These are phyloP conservation scores for Troides oblongomaculatus DNA, from an alignment of 2,888 invertebrate species.

Conservation along the genomic window DNA sequence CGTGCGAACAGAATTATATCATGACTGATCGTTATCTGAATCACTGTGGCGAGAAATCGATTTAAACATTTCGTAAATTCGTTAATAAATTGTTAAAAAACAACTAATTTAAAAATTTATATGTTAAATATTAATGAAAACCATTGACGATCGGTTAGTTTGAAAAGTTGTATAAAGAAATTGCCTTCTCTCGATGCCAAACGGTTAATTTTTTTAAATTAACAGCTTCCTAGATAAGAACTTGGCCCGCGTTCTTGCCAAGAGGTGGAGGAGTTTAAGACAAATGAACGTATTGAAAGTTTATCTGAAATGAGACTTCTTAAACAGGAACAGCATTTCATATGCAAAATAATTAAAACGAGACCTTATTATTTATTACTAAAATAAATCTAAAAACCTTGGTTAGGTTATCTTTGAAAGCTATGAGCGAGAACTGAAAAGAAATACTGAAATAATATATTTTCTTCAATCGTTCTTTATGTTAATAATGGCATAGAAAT, in stretches of 20 bases:
- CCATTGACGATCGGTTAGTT: too few species aligned
- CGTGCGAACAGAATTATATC: constrained; percentile 15
- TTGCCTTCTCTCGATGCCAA: not conserved
- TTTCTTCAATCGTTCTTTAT: too few species aligned
- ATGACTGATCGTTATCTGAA: constrained; percentile 10
- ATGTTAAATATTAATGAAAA: too few species aligned
- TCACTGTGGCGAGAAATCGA: constrained; percentile 1
- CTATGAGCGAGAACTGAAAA: too few species aligned
- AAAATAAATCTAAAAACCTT: too few species aligned
- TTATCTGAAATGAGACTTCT: not conserved
- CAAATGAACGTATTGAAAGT: not conserved
- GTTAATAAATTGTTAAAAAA: not conserved
- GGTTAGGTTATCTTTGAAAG: too few species aligned
- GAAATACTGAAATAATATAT: too few species aligned
- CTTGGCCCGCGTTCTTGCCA: constrained; percentile 1
- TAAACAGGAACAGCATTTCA: not conserved
- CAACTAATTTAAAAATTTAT: too few species aligned
- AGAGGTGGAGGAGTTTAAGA: not conserved
- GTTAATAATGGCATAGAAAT: too few species aligned
- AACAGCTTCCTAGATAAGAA: constrained; percentile 1
- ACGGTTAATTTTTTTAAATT: constrained; percentile 1
- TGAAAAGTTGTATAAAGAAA: not conserved
- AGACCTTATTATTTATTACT: too few species aligned
- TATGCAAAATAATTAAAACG: too few species aligned
- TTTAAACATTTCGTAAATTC: not conserved